Evolutionary conservation across 2,888 invertebrate species (phyloP).

Genomic region (Dorcus hopei): DNA sequence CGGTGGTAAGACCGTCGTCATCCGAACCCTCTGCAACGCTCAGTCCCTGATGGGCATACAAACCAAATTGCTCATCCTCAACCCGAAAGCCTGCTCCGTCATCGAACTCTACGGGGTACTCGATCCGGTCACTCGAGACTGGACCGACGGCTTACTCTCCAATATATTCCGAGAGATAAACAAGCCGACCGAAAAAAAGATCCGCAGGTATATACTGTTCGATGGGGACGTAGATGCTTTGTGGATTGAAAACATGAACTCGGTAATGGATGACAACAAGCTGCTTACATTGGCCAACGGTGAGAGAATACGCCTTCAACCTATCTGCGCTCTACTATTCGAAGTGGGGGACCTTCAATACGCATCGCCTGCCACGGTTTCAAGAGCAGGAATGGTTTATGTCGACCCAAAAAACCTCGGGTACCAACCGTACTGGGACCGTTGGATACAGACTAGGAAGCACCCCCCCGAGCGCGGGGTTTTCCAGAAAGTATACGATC

Average conservation of each 20-base stretch:
- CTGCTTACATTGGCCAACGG: constrained; percentile 87
- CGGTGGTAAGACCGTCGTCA: constrained; percentile 86
- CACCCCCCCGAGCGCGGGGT: constrained; percentile 49
- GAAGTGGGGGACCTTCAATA: constrained; percentile 88
- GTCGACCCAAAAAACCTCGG: constrained; percentile 91
- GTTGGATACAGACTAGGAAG: constrained; percentile 66
- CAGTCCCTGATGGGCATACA: constrained; percentile 72
- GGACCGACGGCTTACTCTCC: constrained; percentile 90
- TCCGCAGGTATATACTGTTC: constrained; percentile 81
- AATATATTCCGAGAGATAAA: constrained; percentile 91
- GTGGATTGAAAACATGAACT: constrained; percentile 97
- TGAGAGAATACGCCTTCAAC: constrained; percentile 78
- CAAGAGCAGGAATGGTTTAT: constrained; percentile 90
- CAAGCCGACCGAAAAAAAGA: constrained; percentile 65
- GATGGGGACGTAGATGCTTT: constrained; percentile 93
- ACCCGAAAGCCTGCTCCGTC: constrained; percentile 89
- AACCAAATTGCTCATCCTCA: constrained; percentile 77
- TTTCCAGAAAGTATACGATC: constrained; percentile 64
- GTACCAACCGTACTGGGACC: constrained; percentile 81
- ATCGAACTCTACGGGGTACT: constrained; percentile 86
- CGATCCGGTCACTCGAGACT: constrained; percentile 82
- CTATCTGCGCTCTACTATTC: constrained; percentile 79
- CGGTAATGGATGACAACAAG: constrained; percentile 94
- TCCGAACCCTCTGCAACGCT: constrained; percentile 73
- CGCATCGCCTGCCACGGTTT: constrained; percentile 91